Base-by-base conservation (phyloP, 1,140 invertebrate species). In the Mesaphorura yosii region DNA sequence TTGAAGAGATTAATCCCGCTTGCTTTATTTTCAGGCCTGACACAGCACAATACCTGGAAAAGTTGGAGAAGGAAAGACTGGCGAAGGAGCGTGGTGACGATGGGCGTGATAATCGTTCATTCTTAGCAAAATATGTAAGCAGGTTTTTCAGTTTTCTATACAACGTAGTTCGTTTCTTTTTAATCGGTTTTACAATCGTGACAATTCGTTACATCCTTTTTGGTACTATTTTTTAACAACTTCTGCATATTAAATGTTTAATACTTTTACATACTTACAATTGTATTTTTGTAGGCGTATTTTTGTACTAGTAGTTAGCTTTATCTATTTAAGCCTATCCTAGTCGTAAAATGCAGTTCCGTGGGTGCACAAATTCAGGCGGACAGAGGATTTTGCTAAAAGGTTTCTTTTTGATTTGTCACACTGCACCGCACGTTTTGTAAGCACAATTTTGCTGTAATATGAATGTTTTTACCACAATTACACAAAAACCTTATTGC, bases 51-150 rank as follows among this genome's bases (percentile, higher is more conserved):
- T 95, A 90, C 64, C 87, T 95, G 63, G 84, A 92, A 65, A 92
- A 92, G 68, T 64, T 93, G 29, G 90, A 94, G 69, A 71, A 83
- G 53, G 91, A 96, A 71, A 80, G 82, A 62, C 83, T 87, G 69
- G 88, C 89, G 7, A 81, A 88, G 63, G 84, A 90, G 66, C 83
- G 86, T 59, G 90, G 88, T 26, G 88, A 92, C 64, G 55, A 63
- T 45, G 76, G 82, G 46, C 86, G 86, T 69, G 91, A 96, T 67
- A 94, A 92, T 68, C 75, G 88, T 65, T 91, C 88, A 44, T 95
- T 96, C 69, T 78, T 96, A 64, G 86, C 86, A 1, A 96, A 93
- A 94, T 96, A 96, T 76, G 89, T 93, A 80, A 84, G 86, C 80
- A 39, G 34, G 26, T 34, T 57, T 22, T 53, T 59, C 19, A 38